phyloP scores from a whole-genome alignment of 2,113 vertebrate genomes.

The Nymphicus hollandicus region DNA sequence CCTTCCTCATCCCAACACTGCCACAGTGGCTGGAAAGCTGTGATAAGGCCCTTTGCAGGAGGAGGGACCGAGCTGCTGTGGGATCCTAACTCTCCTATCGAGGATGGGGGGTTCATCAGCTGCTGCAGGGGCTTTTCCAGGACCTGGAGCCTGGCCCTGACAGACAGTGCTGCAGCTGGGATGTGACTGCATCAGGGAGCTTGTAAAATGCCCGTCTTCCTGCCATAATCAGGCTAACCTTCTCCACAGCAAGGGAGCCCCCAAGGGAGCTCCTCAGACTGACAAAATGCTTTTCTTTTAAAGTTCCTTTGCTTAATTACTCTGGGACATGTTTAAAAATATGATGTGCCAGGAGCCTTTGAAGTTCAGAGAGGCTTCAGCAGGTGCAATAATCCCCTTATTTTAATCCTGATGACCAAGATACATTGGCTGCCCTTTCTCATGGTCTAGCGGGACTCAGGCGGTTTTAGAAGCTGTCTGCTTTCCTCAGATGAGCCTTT shows the following conservation, averaged over 20 bases:
- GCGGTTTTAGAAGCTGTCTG: not conserved
- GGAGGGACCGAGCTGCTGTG: not conserved
- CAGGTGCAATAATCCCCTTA: conserved; percentile 54
- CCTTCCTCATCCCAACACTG: rapidly evolving
- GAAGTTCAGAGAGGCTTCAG: conserved; percentile 42
- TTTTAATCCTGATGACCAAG: conserved; percentile 43
- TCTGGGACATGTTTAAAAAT: not conserved
- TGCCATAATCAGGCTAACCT: not conserved
- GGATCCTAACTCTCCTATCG: not conserved
- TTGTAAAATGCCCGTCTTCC: not conserved
- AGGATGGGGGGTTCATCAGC: not conserved
- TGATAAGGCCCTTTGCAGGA: not conserved
- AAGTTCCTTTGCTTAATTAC: conserved; percentile 49
- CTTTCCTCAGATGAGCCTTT: not conserved
- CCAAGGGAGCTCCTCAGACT: not conserved
- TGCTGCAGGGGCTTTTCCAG: not conserved
- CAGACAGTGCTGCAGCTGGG: rapidly evolving
- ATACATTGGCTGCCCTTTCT: not conserved
- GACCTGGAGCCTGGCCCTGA: not conserved
- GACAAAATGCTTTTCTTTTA: conserved; percentile 17
- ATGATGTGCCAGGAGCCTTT: not conserved
- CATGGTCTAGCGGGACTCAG: not conserved
- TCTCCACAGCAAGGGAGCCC: not conserved
- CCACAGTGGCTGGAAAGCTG: rapidly evolving
- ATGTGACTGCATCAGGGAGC: rapidly evolving